Evolutionary conservation across 2,888 invertebrate genomes (phyloP), one percentile per base, ranked within the genome.

Genomic region (Drosophila ezoana): DNA sequence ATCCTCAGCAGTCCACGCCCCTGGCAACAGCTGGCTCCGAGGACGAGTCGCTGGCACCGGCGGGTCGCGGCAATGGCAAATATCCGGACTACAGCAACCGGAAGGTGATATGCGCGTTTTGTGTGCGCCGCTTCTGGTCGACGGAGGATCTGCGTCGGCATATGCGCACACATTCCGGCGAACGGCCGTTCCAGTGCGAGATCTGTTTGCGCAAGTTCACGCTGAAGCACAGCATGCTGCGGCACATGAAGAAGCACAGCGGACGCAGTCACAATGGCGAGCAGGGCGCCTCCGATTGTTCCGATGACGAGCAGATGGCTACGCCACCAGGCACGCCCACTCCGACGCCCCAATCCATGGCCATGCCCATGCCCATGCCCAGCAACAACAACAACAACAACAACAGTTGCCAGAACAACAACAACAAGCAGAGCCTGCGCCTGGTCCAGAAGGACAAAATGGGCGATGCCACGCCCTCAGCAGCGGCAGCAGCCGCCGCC

Each of bases 101-200:
- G 87, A 97, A 97, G 94, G 97, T 96, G 6, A 96, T 97, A 61
- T 97, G 98, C 91, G 97, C 98, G 0, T 97, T 98, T 90, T 98
- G 98, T 91, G 94, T 98, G 90, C 96, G 98, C 69, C 95, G 98
- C 48, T 98, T 98, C 93, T 98, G 98, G 98, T 98, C 98, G 0
- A 97, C 98, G 0, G 98, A 98, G 91, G 98, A 98, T 91, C 93
- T 98, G 5, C 94, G 98, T 0, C 95, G 98, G 0, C 98, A 98
- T 92, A 98, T 98, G 97, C 93, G 98, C 18, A 98, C 98, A 0
- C 98, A 98, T 91, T 97, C 97, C 0, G 98, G 98, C 0, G 98
- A 98, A 90, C 93, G 98, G 1, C 98, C 98, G 0, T 98, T 98
- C 91, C 96, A 96, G 65, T 98, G 98, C 90, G 97, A 97, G 91